Evolutionary conservation across 1,140 invertebrate species (phyloP).

Genomic region (Euschistus heros): DNA sequence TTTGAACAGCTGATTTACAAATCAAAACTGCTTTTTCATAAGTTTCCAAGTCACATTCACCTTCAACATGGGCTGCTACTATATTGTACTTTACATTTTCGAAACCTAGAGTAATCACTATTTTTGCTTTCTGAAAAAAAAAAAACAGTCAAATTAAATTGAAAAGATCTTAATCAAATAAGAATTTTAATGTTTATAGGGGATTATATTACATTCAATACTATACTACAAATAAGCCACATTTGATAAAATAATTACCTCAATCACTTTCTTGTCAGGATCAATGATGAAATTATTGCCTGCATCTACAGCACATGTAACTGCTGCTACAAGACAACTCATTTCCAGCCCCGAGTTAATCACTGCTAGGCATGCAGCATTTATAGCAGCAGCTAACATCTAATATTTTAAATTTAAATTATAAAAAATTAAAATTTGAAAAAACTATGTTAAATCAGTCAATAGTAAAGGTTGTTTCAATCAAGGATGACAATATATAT

Average conservation of each 20-base stretch:
- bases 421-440: no score
- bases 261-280: constrained; percentile 43
- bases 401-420: no score
- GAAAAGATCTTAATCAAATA: neutral
- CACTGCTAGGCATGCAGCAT: constrained; percentile 67
- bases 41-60: constrained; percentile 1
- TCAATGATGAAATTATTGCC: constrained; percentile 53
- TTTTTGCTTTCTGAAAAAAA: constrained; percentile 19
- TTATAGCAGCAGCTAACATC: constrained; percentile 64
- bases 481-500: no score
- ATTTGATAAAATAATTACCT: constrained; percentile 33
- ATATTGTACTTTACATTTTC: constrained; percentile 20
- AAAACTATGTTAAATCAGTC: no score
- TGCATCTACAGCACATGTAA: constrained; percentile 56
- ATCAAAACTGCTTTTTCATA: constrained; percentile 5
- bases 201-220: neutral
- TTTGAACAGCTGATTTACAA: constrained; percentile 15
- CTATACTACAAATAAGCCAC: neutral
- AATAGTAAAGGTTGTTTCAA: no score
- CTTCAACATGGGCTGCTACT: constrained; percentile 14
- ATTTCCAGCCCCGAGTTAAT: constrained; percentile 69
- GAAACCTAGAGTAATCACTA: constrained; percentile 15
- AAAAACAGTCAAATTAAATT: neutral
- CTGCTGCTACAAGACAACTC: constrained; percentile 66
- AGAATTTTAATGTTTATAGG: neutral